These are phyloP conservation scores for Puffinus mauretanicus DNA, from an alignment of 2,113 vertebrate species.

Conservation along the genomic window DNA sequence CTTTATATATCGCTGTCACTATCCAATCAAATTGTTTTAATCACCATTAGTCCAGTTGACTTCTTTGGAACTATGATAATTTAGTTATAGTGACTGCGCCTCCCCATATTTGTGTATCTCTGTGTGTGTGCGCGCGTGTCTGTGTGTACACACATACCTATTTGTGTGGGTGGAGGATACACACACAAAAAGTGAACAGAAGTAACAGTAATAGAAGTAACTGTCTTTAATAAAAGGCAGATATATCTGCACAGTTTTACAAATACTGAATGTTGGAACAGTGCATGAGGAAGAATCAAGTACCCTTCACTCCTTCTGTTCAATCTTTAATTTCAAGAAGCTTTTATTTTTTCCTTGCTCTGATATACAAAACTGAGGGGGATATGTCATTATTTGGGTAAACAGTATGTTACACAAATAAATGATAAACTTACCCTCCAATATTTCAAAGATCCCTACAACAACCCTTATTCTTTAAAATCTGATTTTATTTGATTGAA, in stretches of 20 bases:
- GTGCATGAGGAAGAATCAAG: neutral
- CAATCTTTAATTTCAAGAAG: neutral
- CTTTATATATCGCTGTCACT: neutral
- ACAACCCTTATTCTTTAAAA: neutral
- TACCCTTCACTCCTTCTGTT: neutral
- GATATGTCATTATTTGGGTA: neutral
- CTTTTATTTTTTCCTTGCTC: neutral
- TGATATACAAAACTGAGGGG: neutral
- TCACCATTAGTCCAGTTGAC: accelerated
- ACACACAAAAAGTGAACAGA: neutral
- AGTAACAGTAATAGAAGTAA: neutral
- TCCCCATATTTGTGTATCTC: neutral
- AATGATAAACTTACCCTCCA: neutral
- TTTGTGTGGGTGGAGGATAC: neutral
- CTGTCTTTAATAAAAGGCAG: neutral
- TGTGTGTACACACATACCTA: neutral
- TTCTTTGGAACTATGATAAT: neutral
- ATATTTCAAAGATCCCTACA: neutral
- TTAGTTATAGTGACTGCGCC: neutral
- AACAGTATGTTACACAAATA: accelerated
- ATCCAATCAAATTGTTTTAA: neutral
- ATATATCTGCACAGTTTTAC: neutral
- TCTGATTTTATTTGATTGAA: neutral
- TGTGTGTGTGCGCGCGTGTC: accelerated
- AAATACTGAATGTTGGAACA: neutral